Evolutionary conservation across 2,888 invertebrate species (phyloP), one percentile per base, ranked within the genome.

Genomic region (Ptilodon capucinus): DNA sequence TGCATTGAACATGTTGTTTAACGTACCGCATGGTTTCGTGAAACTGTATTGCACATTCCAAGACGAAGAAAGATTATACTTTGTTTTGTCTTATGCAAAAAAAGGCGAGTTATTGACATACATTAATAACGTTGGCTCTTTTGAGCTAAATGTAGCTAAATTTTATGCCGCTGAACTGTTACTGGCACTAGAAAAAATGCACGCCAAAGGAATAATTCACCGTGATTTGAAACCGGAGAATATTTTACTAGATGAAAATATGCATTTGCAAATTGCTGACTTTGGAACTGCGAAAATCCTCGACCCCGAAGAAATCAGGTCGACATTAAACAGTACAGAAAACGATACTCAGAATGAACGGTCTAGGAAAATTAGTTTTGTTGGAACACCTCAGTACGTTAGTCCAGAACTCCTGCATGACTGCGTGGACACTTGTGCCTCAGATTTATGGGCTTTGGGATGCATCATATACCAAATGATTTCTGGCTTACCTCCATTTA

Each of bases 161-260:
- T 99, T 98, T 91, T 99, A 99, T 89, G 94, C 97, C 42, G 98
- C 98, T 49, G 99, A 99, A 91, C 93, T 99, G 65, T 92, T 99
- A 44, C 91, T 95, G 64, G 99, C 98, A 14, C 92, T 99, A 70
- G 98, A 98, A 86, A 95, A 97, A 75, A 94, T 99, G 84, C 98
- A 98, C 79, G 93, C 94, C 34, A 93, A 96, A 67, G 95, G 95
- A 57, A 96, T 99, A 57, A 95, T 99, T 71, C 99, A 99, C 87
- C 94, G 98, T 50, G 99, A 99, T 86, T 92, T 99, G 66, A 99
- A 99, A 82, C 99, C 99, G 5, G 98, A 99, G 87, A 99, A 99
- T 90, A 97, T 99, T 68, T 92, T 99, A 41, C 91, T 99, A 63
- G 97, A 97, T 86, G 97, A 97, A 79, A 95, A 96, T 68, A 98